phyloP scores from a whole-genome alignment of 2,113 vertebrate genomes.

The Oxygymnocypris stewartii region DNA sequence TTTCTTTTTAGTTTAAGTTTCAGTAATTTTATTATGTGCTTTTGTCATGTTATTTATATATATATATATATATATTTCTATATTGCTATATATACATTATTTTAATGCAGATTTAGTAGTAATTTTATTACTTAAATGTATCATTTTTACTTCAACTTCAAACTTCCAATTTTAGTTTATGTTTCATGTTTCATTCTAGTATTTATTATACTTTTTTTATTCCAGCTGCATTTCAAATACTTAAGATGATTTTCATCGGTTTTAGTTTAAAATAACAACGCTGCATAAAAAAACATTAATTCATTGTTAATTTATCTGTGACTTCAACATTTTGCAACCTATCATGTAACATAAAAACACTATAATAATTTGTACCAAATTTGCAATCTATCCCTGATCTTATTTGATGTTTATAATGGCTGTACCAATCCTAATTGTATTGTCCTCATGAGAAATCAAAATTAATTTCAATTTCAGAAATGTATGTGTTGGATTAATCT shows the following conservation, averaged over 20 bases:
- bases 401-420: neutral
- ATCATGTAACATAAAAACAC: neutral
- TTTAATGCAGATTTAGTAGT: neutral
- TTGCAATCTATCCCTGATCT: neutral
- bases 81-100: neutral
- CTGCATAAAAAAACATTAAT: neutral
- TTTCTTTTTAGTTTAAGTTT: neutral
- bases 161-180: neutral
- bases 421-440: neutral
- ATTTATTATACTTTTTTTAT: neutral
- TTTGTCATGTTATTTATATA: neutral
- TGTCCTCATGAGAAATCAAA: neutral
- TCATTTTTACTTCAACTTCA: too few relatives aligned
- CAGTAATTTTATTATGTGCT: neutral
- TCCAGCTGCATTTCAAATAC: neutral
- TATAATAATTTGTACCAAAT: neutral
- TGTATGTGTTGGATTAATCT: conserved; percentile 2
- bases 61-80: neutral
- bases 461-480: neutral
- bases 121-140: neutral
- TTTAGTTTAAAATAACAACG: neutral
- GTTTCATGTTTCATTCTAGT: neutral
- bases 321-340: neutral
- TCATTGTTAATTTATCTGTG: too few relatives aligned
- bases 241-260: neutral